Conservation (phyloP, 2,797 vertebrate species). For the Nannoperca obscura region DNA sequence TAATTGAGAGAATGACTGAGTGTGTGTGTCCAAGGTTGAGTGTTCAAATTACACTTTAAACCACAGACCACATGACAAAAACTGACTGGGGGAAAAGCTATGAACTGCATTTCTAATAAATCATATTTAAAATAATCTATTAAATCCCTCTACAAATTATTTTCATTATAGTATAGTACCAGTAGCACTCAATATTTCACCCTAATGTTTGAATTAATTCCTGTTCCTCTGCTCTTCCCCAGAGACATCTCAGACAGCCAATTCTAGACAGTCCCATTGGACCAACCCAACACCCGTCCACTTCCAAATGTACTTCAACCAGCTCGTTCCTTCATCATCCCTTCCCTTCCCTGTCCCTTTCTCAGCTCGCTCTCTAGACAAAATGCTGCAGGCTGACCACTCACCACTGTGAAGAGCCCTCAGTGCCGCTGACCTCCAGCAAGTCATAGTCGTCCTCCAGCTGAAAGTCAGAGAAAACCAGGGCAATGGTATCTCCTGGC, state of each 20-base stretch:
- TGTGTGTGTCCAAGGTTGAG: slow-evolving; percentile 42
- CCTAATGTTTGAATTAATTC: neutral
- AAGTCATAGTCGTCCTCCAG: slow-evolving; percentile 98
- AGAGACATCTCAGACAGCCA: neutral
- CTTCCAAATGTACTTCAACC: slow-evolving; percentile 24
- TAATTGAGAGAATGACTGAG: slow-evolving; percentile 57
- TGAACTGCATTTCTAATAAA: slow-evolving; percentile 17
- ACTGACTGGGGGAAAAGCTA: neutral
- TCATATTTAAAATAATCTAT: neutral
- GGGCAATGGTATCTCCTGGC: slow-evolving; percentile 96
- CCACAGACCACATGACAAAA: slow-evolving; percentile 34
- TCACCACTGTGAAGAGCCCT: slow-evolving; percentile 97
- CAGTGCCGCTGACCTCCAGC: slow-evolving; percentile 96
- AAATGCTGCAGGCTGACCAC: slow-evolving; percentile 62
- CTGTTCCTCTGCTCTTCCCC: neutral
- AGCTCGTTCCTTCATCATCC: slow-evolving; percentile 21
- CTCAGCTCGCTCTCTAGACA: slow-evolving; percentile 16
- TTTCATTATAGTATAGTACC: slow-evolving; percentile 16
- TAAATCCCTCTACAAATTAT: slow-evolving; percentile 3
- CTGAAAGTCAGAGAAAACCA: slow-evolving; percentile 98
- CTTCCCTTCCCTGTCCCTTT: neutral
- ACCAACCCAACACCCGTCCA: slow-evolving; percentile 10
- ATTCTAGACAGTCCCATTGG: slow-evolving; percentile 4
- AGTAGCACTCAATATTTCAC: neutral
- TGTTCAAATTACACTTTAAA: slow-evolving; percentile 60